Evolutionary conservation across 1,140 invertebrate genomes (phyloP).

Genomic region (Thrips palmi): DNA sequence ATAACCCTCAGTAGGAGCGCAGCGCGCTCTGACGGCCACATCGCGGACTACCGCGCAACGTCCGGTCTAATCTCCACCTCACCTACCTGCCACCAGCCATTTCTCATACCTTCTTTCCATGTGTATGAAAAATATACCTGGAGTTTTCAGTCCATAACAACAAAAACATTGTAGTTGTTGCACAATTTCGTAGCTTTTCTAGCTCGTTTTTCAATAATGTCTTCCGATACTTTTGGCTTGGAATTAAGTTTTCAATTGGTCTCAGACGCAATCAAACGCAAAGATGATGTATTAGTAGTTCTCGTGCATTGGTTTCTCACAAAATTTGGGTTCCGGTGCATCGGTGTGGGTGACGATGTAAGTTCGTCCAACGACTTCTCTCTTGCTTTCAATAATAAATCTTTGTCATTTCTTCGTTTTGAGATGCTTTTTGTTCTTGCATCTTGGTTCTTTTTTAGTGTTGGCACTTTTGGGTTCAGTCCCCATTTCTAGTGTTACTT

Average conservation of each 20-base stretch:
- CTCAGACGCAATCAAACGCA: constrained; percentile 36
- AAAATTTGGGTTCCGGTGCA: constrained; percentile 47
- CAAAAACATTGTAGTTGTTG: too few relatives aligned
- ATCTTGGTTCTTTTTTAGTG: neutral
- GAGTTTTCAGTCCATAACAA: too few relatives aligned
- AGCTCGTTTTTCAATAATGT: too few relatives aligned
- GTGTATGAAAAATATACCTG: too few relatives aligned
- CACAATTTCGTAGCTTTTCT: too few relatives aligned
- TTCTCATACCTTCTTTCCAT: too few relatives aligned
- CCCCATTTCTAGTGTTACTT: constrained; percentile 1
- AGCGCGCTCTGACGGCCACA: too few relatives aligned
- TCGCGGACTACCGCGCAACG: too few relatives aligned
- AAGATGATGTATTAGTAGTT: constrained; percentile 47
- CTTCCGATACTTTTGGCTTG: constrained; percentile 42
- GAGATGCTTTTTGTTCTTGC: constrained; percentile 2
- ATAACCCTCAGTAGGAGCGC: too few relatives aligned
- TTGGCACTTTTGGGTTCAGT: constrained; percentile 6
- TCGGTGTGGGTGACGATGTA: constrained; percentile 52
- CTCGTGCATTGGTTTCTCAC: constrained; percentile 51
- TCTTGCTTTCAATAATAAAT: neutral
- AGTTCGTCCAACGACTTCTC: too few relatives aligned
- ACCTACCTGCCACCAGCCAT: too few relatives aligned
- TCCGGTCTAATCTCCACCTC: too few relatives aligned
- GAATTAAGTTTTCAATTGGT: constrained; percentile 44
- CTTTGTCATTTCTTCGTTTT: constrained; percentile 2